Percentiles rank a stretch among this genome's conserved stretches.
Evolutionary conservation across 2,888 invertebrate species (phyloP).

Genomic region (Aquatica leii): DNA sequence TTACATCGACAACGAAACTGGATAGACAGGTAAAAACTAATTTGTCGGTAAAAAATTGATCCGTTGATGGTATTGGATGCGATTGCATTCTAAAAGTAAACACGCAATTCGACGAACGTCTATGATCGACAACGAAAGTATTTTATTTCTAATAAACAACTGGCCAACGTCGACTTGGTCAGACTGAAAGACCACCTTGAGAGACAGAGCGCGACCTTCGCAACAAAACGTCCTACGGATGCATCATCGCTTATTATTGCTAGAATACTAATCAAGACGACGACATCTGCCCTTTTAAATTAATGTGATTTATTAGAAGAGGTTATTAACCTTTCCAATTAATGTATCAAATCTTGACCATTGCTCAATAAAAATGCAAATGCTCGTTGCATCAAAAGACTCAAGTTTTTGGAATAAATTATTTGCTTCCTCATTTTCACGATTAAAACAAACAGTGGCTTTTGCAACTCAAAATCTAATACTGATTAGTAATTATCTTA

Average conservation of each 20-base stretch:
- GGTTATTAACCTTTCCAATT: neutral
- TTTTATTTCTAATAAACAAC: conserved; percentile 18
- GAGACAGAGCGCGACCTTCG: conserved; percentile 24
- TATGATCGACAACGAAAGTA: conserved; percentile 20
- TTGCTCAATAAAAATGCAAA: too few relatives aligned
- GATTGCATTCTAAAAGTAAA: conserved; percentile 26
- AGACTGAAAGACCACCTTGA: conserved; percentile 29
- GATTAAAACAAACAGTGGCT: too few relatives aligned
- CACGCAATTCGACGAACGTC: conserved; percentile 21
- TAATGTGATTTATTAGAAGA: conserved; percentile 9
- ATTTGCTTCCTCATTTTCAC: too few relatives aligned
- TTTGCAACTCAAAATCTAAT: too few relatives aligned
- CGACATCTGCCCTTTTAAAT: conserved; percentile 9
- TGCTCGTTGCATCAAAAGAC: too few relatives aligned
- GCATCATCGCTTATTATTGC: conserved; percentile 17
- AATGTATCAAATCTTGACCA: too few relatives aligned
- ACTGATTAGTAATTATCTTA: too few relatives aligned
- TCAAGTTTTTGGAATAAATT: too few relatives aligned
- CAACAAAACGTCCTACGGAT: conserved; percentile 8
- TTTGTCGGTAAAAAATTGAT: conserved; percentile 38
- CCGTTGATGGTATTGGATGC: conserved; percentile 22
- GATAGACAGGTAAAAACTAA: conserved; percentile 45
- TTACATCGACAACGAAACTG: conserved; percentile 41
- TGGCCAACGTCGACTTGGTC: conserved; percentile 14
- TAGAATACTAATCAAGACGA: conserved; percentile 17